Base-by-base conservation (phyloP, 37 sponge, comb jelly and placozoan genomes). In the Eunapius fragilis region DNA sequence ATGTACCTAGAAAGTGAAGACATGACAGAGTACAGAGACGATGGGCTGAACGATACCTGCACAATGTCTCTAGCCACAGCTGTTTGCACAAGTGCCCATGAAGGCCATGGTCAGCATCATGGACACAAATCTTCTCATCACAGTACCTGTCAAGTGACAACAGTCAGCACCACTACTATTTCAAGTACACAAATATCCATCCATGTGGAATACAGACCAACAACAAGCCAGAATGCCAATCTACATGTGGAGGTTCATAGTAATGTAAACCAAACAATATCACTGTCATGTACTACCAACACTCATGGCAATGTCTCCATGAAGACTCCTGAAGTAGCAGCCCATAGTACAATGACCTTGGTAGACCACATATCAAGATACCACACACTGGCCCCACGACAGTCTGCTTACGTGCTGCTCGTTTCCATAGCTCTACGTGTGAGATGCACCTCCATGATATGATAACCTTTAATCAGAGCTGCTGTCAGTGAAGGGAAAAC, bases 361-460 rank as follows among this genome's bases (percentile, higher is more conserved):
- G 74, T 72, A 31, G 74, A 72, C 31, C 30, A 33, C 74, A 72
- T 33, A 25, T 34, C 74, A 72, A 72, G 74, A 72, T 33, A 72
- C 74, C 74, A 34, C 74, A 72, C 74, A 72, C 74, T 72, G 74
- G 74, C 74, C 74, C 74, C 32, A 33, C 74, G 14, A 34, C 32
- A 25, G 74, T 72, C 32, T 33, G 32, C 58, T 58, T 58, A 58
- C 58, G 58, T 58, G 58, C 58, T 58, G 58, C 58, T 58, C 58
- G 74, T 72, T 72, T 72, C 14, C 74, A 72, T 33, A 72, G 74
- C 32, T 72, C 74, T 72, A 72, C 74, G 6, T 72, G 74, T 33
- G 31, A 72, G 32, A 72, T 33, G 32, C 74, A 72, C 32, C 5
- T 33, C 22, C 30, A 72, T 72, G 74, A 72, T 72, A 72, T 72